A percentile compares a stretch with the other conserved stretches of the same genome.
Conservation (phyloP, 2,113 vertebrate species). For the Clupea harengus region DNA sequence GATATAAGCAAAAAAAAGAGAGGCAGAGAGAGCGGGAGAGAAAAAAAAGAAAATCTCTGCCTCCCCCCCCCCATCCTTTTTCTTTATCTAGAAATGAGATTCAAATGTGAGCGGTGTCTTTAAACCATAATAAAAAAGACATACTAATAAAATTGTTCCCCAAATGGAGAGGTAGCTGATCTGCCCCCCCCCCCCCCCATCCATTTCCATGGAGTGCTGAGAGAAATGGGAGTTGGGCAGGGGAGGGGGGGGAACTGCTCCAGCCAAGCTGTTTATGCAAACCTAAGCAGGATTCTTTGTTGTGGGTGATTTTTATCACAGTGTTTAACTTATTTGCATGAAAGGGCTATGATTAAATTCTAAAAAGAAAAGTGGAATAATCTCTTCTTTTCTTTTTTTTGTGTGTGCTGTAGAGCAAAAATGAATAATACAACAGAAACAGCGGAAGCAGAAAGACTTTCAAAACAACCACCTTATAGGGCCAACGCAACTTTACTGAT, state of each 20-base stretch:
- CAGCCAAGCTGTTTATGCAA: not conserved
- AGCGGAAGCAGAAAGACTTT: not conserved
- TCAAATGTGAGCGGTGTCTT: conserved; percentile 70
- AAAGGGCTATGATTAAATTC: conserved; percentile 14
- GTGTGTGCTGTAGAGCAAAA: not conserved
- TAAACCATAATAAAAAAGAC: conserved; percentile 58
- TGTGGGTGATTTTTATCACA: not conserved
- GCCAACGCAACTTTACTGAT: not conserved
- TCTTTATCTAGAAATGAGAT: conserved; percentile 74
- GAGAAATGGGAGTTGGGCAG: conserved; percentile 30
- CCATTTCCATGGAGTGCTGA: not conserved
- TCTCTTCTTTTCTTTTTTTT: not conserved
- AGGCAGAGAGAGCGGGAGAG: conserved; percentile 67
- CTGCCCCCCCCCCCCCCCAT: conserved; percentile 11
- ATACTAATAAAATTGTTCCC: conserved; percentile 53
- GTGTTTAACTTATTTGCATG: conserved; percentile 23
- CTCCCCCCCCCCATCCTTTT: conserved; percentile 56
- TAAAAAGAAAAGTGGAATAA: conserved; percentile 2
- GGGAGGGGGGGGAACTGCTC: not conserved
- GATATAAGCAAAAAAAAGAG: conserved; percentile 79
- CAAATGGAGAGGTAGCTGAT: conserved; percentile 33
- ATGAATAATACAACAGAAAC: not conserved
- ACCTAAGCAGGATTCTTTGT: conserved; percentile 11
- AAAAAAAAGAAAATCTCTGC: conserved; percentile 53
- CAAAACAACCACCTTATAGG: not conserved